Base-by-base conservation (phyloP, 2,113 vertebrate genomes). In the Sula dactylatra region DNA sequence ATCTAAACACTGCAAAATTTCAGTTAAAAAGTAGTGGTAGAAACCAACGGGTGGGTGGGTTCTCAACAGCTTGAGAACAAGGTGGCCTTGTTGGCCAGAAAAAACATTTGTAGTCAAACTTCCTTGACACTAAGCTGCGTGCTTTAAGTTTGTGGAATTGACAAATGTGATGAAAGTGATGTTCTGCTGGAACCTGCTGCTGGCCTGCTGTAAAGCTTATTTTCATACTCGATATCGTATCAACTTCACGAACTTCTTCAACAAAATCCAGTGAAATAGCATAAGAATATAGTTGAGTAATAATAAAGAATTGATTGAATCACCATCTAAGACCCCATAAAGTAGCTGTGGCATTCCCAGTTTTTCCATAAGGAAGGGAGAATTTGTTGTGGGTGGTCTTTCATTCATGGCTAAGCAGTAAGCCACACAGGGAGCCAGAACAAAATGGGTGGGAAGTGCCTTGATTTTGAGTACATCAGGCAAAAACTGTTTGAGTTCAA, bases 351-450 rank as follows among this genome's bases (percentile, higher is more conserved):
- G 6, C 10, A 27, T 76, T 95, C 81, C 54, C 40, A 66, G 1
- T 80, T 88, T 79, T 82, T 82, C 25, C 3, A 1, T 44, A 56
- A 81, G 55, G 47, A 77, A 66, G 38, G 47, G 38, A 44, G n/a
- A 50, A 62, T 36, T 83, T 93, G 8, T 88, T 80, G 79, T 83
- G 92, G 65, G 90, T 94, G 80, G 69, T 91, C 95, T 81, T 55
- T 32, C 5, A 10, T 86, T 90, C 1, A 2, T 3, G 1, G 34
- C 64, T 74, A 55, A 84, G 76, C 34, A 59, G 22, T 70, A 73
- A 90, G 19, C 42, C 65, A 78, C 69, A 71, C 32, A 83, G 55
- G 5, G 21, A 92, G 67, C 32, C 62, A 56, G 31, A 86, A 18
- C 7, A 62, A 73, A 88, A 92, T 71, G 67, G 7, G 36, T 95